Evolutionary conservation across 35 echinoderm and acorn worm genomes (phyloP).

Genomic region (Apostichopus japonicus): DNA sequence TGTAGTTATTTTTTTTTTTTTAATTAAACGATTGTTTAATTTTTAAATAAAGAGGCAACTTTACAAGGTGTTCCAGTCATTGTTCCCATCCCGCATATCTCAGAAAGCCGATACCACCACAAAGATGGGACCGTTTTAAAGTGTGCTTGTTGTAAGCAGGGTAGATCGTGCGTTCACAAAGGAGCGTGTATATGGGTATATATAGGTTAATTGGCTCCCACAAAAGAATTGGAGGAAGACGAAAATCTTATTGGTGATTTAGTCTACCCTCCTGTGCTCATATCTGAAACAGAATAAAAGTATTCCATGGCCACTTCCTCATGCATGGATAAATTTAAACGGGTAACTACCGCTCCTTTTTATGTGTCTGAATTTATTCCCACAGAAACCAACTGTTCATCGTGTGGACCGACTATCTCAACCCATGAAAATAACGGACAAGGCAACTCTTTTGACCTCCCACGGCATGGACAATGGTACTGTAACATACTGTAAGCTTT

Average conservation of each 20-base stretch:
- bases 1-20: too few species aligned
- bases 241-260: neutral
- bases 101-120: neutral
- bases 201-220: neutral
- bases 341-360: too few species aligned
- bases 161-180: conserved; percentile 18
- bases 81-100: neutral
- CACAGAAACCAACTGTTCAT: neutral
- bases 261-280: neutral
- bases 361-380: neutral
- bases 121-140: neutral
- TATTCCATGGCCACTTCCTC: neutral
- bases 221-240: neutral
- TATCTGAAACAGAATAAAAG: neutral
- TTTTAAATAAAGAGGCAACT: too few species aligned
- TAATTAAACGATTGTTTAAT: too few species aligned
- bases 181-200: neutral
- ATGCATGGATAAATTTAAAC: neutral
- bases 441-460: conserved; percentile 5
- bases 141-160: neutral
- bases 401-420: neutral
- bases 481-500: conserved; percentile 26
- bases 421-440: conserved; percentile 19
- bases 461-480: neutral
- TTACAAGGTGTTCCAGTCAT: neutral